Evolutionary conservation across 2,113 vertebrate species (phyloP), one percentile per base, ranked within the genome.

Genomic region (Isurus oxyrinchus): DNA sequence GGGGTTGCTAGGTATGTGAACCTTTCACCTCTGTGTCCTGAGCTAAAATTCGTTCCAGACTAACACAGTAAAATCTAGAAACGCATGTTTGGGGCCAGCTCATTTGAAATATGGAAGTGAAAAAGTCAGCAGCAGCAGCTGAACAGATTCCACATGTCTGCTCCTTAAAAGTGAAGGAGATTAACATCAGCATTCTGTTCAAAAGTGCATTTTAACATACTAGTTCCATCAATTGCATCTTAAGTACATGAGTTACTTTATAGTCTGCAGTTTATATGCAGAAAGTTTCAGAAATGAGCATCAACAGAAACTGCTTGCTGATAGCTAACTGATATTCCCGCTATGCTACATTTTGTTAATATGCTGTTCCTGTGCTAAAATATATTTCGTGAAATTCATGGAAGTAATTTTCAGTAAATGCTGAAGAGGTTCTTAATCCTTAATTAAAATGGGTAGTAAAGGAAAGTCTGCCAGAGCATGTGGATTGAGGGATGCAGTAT

Each of bases 381-480:
- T 67, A 2, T 94, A 25, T 66, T 94, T 57, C 1, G 53, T 57
- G 53, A 53, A 90, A 57, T 35, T 40, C 35, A 94, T 67, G 31
- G 13, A 53, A 31, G 66, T 53, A 10, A 53, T 69, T 95, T 95
- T 69, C 94, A 95, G 35, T 67, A 95, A 95, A 69, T 95, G 66
- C 61, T 66, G 87, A 88, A 67, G 94, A 49, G 44, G 21, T 95
- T 95, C 63, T 69, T 67, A 69, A 53, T 69, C 61, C 19, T 44
- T 66, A 44, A 94, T 61, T 13, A 61, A 93, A 23, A 63, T 94
- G 3, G 40, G 19, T 94, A 67, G 63, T 95, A 14, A 49, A 94
- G 63, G 61, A 67, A 49, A 27, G 19, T 93, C 55, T 94, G 59
- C 61, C n/a, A 44, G 19, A 63, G n/a, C 35, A 67, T 25, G 1